Evolutionary conservation across 2,888 invertebrate species (phyloP), one percentile per base, ranked within the genome.

Genomic region (Lomographa bimaculata): DNA sequence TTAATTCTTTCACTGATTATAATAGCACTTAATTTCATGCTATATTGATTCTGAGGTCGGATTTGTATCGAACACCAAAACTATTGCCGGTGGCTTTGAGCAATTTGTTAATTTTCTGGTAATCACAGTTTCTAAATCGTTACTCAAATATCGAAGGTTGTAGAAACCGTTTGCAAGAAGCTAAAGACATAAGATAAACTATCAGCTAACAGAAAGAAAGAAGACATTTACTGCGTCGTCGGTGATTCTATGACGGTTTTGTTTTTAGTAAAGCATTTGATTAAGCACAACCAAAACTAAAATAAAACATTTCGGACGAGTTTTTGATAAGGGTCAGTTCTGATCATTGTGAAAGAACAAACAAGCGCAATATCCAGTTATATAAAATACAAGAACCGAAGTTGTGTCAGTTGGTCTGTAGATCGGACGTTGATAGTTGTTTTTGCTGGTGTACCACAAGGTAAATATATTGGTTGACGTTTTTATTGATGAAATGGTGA

Each of bases 311-410:
- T 14, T 12, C n/a, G n/a, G 8, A 35, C 23, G 20, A 17, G 20
- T 29, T 17, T 42, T 29, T 33, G 32, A 19, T 28, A 25, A 26
- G 46, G 45, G 44, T 37, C 46, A 28, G 37, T 29, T 11, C 7
- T 29, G 28, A 23, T n/a, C 7, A 27, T 86, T 85, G 81, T 71
- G 83, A 79, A 83, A 87, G 65, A 73, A 27, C 30, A 46, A 47
- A 39, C 35, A 54, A 47, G 54, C 63, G 82, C 85, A 81, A 84
- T 64, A 64, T 51, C 53, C 48, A 61, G 77, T 84, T 85, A 85
- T 87, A 87, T 86, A 87, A 87, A 86, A 77, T 69, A 80, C 71
- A 73, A 57, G 71, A 70, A 57, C 66, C 60, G 60, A 47, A 55
- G 51, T 32, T 50, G 58, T 57, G 51, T 54, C 54, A 80, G 72